Evolutionary conservation across 2,113 vertebrate species (phyloP), one percentile per base, ranked within the genome.

Genomic region (Salvelinus alpinus): DNA sequence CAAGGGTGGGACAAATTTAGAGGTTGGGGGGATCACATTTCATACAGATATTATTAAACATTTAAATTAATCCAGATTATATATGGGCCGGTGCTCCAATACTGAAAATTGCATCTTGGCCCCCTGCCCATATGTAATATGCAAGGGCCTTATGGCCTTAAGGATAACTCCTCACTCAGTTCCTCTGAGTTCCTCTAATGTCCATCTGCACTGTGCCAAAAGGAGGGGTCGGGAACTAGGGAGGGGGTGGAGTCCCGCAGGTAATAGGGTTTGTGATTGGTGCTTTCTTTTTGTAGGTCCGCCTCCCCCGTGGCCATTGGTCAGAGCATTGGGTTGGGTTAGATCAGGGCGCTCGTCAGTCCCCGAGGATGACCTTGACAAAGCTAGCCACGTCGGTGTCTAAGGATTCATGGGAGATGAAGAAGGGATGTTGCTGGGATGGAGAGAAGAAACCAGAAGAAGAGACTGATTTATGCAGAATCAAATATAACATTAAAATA

Each of bases 321-420:
- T 29, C 68, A 47, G 38, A 24, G 29, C 16, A 12, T 29, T 18
- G 29, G 68, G 16, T 22, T 2, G 18, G 18, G 12, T 73, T 74
- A 79, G 83, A 62, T 38, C 65, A 54, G 20, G 60, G 70, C 72
- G 80, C 83, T 83, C 91, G 90, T 89, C 84, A 77, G 81, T 85
- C 89, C 86, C 95, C 95, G 87, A 98, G 88, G 93, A 98, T 96
- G 87, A 93, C 89, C 86, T 96, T 97, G 89, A 98, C 97, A 90
- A 98, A 99, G 92, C 94, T 96, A 70, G 96, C 96, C 93, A 98
- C 96, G 72, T 99, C 97, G 78, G 96, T 98, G 75, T 95, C 96
- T 96, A 97, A 97, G 95, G 95, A 95, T 94, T 98, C 96, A 3
- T 99, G 96, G 89, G 92, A 88, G 76, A 93, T 95, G 93, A 98